phyloP scores from a whole-genome alignment of 1,140 invertebrate genomes.

The Danaus melanippus region DNA sequence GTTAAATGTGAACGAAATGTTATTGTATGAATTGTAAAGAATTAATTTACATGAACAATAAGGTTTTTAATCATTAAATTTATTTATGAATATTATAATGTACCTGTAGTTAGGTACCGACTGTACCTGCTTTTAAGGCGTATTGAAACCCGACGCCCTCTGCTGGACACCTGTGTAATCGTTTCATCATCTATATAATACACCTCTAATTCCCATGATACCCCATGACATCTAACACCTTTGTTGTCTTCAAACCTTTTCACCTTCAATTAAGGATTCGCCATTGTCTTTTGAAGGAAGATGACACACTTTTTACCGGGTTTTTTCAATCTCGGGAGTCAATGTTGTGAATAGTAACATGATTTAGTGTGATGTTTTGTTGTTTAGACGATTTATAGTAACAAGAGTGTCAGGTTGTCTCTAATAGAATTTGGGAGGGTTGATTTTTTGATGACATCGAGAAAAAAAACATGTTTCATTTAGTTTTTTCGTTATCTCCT shows the following conservation, averaged over 20 bases:
- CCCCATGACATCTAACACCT: slow-evolving; percentile 60
- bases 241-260: slow-evolving; percentile 46
- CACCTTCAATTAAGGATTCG: slow-evolving; percentile 52
- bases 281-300: slow-evolving; percentile 52
- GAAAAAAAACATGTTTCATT: too few species aligned
- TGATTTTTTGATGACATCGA: slow-evolving; percentile 18
- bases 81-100: too few species aligned
- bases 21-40: too few species aligned
- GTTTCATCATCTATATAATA: slow-evolving; percentile 62
- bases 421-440: slow-evolving; percentile 1
- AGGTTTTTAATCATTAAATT: too few species aligned
- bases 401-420: slow-evolving; percentile 37
- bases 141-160: slow-evolving; percentile 26
- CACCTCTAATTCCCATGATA: slow-evolving; percentile 64
- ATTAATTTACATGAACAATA: too few species aligned
- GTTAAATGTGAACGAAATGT: too few species aligned
- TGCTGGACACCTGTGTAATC: slow-evolving; percentile 63
- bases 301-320: slow-evolving; percentile 52
- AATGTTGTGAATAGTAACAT: slow-evolving; percentile 60
- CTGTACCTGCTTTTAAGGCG: neutral
- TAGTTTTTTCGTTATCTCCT: too few species aligned
- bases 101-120: too few species aligned
- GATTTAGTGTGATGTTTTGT: slow-evolving; percentile 60
- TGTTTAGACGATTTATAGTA: slow-evolving; percentile 57
- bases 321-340: slow-evolving; percentile 40